phyloP scores from a whole-genome alignment of 92 coral and sea anemone species.

The Epizoanthus scotinus region DNA sequence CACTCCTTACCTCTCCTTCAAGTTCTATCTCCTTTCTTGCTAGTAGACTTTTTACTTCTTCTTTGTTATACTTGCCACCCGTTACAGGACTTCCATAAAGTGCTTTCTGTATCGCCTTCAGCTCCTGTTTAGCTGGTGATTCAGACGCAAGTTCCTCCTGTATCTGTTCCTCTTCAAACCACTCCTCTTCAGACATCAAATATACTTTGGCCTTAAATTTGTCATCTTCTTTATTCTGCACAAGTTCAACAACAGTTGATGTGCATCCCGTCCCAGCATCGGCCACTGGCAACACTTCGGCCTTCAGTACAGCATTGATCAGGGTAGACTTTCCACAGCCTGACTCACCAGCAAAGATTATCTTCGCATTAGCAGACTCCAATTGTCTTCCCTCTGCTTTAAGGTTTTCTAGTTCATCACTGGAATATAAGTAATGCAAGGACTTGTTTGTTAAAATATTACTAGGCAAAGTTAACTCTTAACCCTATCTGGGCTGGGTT shows the following conservation, averaged over 20 bases:
- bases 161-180: not conserved
- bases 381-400: no score
- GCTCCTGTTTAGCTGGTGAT: not conserved
- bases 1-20: no score
- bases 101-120: not conserved
- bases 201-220: conserved; percentile 6
- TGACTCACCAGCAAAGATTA: not conserved
- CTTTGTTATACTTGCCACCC: not conserved
- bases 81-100: not conserved
- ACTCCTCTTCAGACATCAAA: not conserved
- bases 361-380: not conserved
- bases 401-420: no score
- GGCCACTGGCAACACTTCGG: not conserved
- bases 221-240: conserved; percentile 3
- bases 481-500: no score
- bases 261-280: not conserved
- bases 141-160: not conserved
- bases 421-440: no score
- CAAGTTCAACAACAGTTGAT: not conserved
- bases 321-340: conserved; percentile 13
- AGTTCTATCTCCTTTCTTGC: no score
- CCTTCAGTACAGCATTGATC: not conserved
- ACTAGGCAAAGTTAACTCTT: no score
- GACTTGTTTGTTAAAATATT: no score
- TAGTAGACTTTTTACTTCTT: not conserved